Conservation (phyloP, 2,113 vertebrate genomes). For the Macquaria ambigua region DNA sequence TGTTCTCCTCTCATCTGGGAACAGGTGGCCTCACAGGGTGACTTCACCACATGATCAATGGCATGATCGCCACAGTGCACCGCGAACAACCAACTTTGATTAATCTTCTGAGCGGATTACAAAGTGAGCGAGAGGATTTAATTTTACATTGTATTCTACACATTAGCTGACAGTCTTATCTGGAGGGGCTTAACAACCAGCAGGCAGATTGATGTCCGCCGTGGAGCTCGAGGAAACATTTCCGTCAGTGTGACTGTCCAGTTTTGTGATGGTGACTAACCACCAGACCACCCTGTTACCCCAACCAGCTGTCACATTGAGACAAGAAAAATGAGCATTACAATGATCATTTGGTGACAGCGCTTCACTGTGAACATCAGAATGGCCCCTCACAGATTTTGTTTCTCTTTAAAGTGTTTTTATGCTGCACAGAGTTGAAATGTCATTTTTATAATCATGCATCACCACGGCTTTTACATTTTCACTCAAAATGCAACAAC, state of each 20-base stretch:
- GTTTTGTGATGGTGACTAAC: conserved; percentile 63
- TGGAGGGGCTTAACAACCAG: conserved; percentile 34
- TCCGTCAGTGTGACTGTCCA: conserved; percentile 41
- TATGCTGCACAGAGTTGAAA: conserved; percentile 49
- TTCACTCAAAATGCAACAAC: conserved; percentile 49
- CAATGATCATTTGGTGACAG: conserved; percentile 26
- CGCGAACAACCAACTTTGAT: conserved; percentile 64
- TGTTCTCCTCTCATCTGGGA: conserved; percentile 75
- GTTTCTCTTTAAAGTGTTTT: conserved; percentile 15
- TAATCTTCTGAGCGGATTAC: conserved; percentile 47
- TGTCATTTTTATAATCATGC: conserved; percentile 63
- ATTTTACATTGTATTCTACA: conserved; percentile 51
- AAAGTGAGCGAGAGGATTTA: conserved; percentile 52
- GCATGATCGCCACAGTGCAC: conserved; percentile 50
- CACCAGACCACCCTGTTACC: conserved; percentile 47
- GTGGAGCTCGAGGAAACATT: conserved; percentile 37
- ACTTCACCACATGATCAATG: conserved; percentile 78
- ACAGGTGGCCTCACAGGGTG: conserved; percentile 82
- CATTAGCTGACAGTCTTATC: conserved; percentile 36
- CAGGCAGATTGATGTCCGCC: conserved; percentile 45
- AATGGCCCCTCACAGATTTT: conserved; percentile 29
- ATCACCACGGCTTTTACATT: conserved; percentile 60
- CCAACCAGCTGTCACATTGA: conserved; percentile 61
- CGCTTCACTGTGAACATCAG: conserved; percentile 41
- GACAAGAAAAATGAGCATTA: conserved; percentile 50